phyloP scores from a whole-genome alignment of 2,113 vertebrate species.

The Theristicus caerulescens region DNA sequence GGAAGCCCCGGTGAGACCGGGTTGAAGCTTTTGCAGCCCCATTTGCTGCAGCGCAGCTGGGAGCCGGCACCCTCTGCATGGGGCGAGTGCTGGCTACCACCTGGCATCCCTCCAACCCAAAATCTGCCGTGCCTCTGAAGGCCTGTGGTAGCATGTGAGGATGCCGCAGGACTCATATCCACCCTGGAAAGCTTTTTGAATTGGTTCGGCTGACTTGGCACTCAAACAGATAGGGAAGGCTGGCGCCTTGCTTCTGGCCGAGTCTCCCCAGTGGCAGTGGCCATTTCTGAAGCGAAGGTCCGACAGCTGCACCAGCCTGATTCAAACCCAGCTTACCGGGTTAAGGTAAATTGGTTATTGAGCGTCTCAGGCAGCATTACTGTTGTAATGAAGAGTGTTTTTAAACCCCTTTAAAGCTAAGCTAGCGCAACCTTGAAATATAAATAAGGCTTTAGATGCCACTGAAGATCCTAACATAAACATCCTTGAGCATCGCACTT shows the following conservation, averaged over 20 bases:
- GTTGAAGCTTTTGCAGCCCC: not conserved
- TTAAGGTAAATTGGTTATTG: not conserved
- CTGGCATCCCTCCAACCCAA: not conserved
- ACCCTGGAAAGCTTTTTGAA: not conserved
- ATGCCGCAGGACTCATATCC: not conserved
- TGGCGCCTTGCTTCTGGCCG: not conserved
- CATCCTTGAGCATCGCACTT: not conserved
- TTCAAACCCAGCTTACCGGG: not conserved
- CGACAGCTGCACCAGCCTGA: not conserved
- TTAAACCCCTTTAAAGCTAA: not conserved
- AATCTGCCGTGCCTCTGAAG: fast-evolving
- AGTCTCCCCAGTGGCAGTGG: not conserved
- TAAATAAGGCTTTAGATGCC: not conserved
- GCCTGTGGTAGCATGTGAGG: fast-evolving
- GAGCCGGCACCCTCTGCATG: not conserved
- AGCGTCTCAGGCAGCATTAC: not conserved
- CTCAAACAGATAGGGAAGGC: not conserved
- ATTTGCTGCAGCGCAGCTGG: not conserved
- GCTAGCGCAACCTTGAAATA: not conserved
- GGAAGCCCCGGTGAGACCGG: not conserved
- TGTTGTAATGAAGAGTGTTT: not conserved
- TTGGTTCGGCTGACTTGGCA: not conserved
- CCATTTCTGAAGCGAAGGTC: not conserved
- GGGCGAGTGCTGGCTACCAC: not conserved
- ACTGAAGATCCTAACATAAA: not conserved